A percentile compares a stretch with the other conserved stretches of the same genome.
phyloP scores from a whole-genome alignment of 2,888 invertebrate genomes.

The Callyntrura guangdongensis region DNA sequence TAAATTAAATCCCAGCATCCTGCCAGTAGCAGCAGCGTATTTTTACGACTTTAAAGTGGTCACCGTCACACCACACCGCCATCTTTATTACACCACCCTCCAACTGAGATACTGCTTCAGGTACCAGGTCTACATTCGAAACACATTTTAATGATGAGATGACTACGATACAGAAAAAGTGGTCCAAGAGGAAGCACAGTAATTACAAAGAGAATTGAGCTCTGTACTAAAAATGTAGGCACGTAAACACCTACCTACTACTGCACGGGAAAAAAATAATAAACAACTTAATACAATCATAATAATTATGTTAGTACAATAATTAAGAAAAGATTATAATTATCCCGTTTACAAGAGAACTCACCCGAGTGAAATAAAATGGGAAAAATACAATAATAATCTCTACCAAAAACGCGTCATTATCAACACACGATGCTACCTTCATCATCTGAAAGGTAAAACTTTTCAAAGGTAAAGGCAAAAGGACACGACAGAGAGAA shows the following conservation, averaged over 20 bases:
- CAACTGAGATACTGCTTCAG: neutral
- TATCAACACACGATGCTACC: neutral
- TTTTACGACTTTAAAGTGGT: neutral
- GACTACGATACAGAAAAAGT: conserved; percentile 50
- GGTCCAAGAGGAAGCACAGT: conserved; percentile 67
- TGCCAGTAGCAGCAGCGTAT: neutral
- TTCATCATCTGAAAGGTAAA: neutral
- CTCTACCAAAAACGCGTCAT: conserved; percentile 42
- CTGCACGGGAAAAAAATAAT: neutral
- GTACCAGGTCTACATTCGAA: conserved; percentile 9
- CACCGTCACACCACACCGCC: neutral
- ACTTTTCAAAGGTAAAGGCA: neutral
- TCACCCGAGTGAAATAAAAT: conserved; percentile 53
- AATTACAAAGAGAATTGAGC: conserved; percentile 12
- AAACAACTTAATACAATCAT: neutral
- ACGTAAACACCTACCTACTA: neutral
- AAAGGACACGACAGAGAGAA: neutral
- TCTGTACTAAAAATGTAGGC: neutral
- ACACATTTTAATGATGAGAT: conserved; percentile 6
- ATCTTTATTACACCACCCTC: neutral
- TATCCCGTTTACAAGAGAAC: conserved; percentile 46
- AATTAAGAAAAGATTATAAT: conserved; percentile 51
- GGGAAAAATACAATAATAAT: neutral
- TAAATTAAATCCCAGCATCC: conserved; percentile 30
- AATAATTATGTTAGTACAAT: conserved; percentile 11